Evolutionary conservation across 2,113 vertebrate genomes (phyloP).

Genomic region (Fregata magnificens): DNA sequence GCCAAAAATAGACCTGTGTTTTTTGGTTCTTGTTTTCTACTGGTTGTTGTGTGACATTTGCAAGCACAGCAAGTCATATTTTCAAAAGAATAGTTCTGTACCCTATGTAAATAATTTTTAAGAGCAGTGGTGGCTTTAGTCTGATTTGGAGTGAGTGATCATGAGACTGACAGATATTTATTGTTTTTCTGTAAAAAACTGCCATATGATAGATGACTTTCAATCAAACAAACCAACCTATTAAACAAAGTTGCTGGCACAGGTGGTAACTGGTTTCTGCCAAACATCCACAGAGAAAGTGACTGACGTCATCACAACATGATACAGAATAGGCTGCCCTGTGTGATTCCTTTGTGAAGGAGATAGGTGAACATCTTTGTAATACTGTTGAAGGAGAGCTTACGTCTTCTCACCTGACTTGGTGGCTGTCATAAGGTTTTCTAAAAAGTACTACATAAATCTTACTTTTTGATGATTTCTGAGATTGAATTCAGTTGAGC

Average conservation of each 20-base stretch:
- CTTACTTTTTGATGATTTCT: constrained; percentile 58
- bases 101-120: not conserved
- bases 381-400: not conserved
- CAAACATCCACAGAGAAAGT: not conserved
- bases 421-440: not conserved
- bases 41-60: not conserved
- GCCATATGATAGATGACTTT: not conserved
- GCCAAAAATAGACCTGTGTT: not conserved
- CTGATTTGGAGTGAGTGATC: not conserved
- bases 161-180: not conserved
- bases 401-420: not conserved
- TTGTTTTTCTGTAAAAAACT: not conserved
- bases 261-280: constrained; percentile 8
- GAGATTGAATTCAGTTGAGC: constrained; percentile 49
- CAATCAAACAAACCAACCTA: not conserved
- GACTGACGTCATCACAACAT: not conserved
- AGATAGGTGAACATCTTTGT: not conserved
- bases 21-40: not conserved
- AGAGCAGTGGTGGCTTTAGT: not conserved
- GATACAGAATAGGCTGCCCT: not conserved
- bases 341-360: not conserved
- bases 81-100: not conserved
- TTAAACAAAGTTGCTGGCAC: not conserved
- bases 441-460: constrained; percentile 44
- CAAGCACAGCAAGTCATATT: not conserved